Base-by-base conservation (phyloP, 2,113 vertebrate genomes). In the Crotalus tigris region DNA sequence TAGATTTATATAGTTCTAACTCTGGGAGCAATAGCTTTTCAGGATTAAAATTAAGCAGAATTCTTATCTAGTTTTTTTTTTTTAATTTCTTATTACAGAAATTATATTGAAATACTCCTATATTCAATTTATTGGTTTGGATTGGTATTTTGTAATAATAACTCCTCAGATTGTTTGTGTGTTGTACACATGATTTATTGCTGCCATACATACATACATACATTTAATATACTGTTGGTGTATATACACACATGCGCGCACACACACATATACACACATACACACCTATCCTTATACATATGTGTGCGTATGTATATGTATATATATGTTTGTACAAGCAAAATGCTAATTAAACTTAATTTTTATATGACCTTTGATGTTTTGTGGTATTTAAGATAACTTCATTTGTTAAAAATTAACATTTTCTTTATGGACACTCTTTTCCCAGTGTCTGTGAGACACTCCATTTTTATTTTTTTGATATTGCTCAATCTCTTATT, bases 401-500 rank as follows among this genome's bases (percentile, higher is more conserved):
- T 55, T 24, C 29, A 85, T 61, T 57, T 24, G 29, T 46, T 81
- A 88, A 69, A 57, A 92, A 61, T 93, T 90, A 93, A 64, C 49
- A 46, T 85, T 91, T 95, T 92, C 69, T 21, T 94, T 54, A 5
- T 5, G 11, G n/a, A 91, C 75, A 86, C 58, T 0, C 0, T 24
- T 93, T 93, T 95, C 95, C 88, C 23, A 94, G 53, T 93, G 91
- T 55, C 90, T 92, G 54, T 91, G 94, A 92, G 94, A 54, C 85
- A 29, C 58, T 94, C 85, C 85, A 46, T 19, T 2, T 87, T 2
- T 87, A 90, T 49, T 88, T 94, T 95, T 95, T 94, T 90, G 92
- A 85, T 98, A 95, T 96, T 96, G 94, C 94, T 96, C 1, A 92
- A 93, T 97, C 94, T 95, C 95, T 96, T 97, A 98, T 96, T 96